Conservation (phyloP, 1,140 invertebrate species). For the Diorhabda sublineata region DNA sequence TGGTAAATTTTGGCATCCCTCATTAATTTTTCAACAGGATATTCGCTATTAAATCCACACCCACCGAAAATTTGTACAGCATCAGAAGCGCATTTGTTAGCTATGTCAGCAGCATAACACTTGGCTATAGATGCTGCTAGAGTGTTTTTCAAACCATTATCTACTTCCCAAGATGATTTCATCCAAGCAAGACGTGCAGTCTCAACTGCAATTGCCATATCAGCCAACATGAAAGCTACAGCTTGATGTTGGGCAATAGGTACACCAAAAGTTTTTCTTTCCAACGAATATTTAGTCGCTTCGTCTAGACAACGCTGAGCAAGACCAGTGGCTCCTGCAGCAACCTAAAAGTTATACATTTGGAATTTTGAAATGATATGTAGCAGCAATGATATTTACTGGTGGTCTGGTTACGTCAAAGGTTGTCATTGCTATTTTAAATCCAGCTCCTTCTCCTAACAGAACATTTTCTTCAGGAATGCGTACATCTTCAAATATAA, state of each 20-base stretch:
- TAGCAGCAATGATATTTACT: conserved; percentile 50
- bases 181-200: conserved; percentile 78
- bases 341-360: conserved; percentile 57
- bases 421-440: conserved; percentile 93
- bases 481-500: conserved; percentile 94
- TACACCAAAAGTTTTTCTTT: conserved; percentile 89
- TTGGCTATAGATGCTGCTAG: conserved; percentile 90
- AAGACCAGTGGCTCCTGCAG: conserved; percentile 80
- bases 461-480: conserved; percentile 93
- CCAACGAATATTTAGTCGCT: conserved; percentile 84
- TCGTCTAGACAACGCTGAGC: conserved; percentile 86
- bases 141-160: conserved; percentile 73
- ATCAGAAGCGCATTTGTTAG: conserved; percentile 92
- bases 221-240: conserved; percentile 88
- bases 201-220: conserved; percentile 91
- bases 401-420: conserved; percentile 89
- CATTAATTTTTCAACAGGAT: conserved; percentile 97
- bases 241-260: conserved; percentile 81
- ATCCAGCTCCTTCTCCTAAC: conserved; percentile 78
- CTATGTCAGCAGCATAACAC: conserved; percentile 83
- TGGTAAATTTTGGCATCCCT: conserved; percentile 97
- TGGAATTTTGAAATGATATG: neutral
- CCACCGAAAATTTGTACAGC: conserved; percentile 95
- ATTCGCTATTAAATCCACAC: conserved; percentile 93
- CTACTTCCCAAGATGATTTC: conserved; percentile 81